A percentile compares a stretch with the other conserved stretches of the same genome.
Evolutionary conservation across 2,888 invertebrate genomes (phyloP).

Genomic region (Hirtodrosophila duncani): DNA sequence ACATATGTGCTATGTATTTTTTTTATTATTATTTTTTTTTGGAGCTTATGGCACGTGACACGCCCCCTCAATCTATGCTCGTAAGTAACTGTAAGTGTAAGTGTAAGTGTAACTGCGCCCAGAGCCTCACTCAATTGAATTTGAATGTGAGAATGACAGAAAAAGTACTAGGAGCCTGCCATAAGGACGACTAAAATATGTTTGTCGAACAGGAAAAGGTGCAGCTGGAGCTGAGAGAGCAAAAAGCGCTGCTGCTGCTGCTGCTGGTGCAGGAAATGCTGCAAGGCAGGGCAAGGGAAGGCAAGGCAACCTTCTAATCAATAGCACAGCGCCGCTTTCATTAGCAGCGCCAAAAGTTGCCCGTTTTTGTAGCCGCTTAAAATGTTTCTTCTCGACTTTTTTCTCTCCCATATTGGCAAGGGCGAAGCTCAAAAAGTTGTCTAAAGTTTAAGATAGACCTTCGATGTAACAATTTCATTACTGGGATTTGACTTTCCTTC

Average conservation of each 20-base stretch:
- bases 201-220: conserved; percentile 10
- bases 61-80: conserved; percentile 17
- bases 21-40: no score
- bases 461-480: conserved; percentile 22
- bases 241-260: neutral
- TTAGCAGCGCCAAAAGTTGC: conserved; percentile 22
- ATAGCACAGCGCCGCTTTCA: conserved; percentile 25
- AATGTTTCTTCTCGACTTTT: neutral
- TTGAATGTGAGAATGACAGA: conserved; percentile 24
- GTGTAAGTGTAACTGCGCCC: neutral
- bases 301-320: conserved; percentile 31
- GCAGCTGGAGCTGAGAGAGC: neutral
- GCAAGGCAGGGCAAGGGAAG: conserved; percentile 17
- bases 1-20: neutral
- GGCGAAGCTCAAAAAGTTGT: conserved; percentile 21
- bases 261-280: neutral
- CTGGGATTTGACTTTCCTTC: conserved; percentile 27
- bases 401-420: neutral
- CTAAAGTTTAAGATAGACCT: conserved; percentile 39
- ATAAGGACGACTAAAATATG: conserved; percentile 36
- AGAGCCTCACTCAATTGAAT: conserved; percentile 56
- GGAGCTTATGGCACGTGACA: conserved; percentile 49
- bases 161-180: conserved; percentile 11
- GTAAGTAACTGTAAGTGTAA: conserved; percentile 55
- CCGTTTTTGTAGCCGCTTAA: conserved; percentile 34